Percentiles rank a stretch among this genome's conserved stretches.
Conservation (phyloP, 2,888 invertebrate species). For the Lasioglossum leucozonium region DNA sequence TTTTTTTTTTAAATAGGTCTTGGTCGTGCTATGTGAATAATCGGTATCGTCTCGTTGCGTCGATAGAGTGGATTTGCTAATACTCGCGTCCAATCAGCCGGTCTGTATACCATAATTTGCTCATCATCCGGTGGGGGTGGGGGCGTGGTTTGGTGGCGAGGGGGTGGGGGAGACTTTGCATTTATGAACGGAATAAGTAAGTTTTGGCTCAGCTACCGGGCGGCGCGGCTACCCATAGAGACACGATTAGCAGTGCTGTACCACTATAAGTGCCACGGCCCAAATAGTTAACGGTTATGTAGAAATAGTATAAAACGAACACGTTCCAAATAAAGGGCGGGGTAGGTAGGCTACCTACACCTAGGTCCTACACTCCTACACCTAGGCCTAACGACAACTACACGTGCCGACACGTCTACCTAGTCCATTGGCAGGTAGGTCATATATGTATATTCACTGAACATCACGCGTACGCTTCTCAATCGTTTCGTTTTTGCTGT, state of each 20-base stretch:
- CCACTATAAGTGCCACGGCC: constrained; percentile 81
- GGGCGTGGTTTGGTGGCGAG: constrained; percentile 48
- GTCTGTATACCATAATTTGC: constrained; percentile 39
- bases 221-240: constrained; percentile 80
- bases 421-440: constrained; percentile 67
- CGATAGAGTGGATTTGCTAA: constrained; percentile 40
- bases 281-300: constrained; percentile 62
- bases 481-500: constrained; percentile 21
- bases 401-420: constrained; percentile 81
- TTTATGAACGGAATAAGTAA: constrained; percentile 66
- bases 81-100: constrained; percentile 25
- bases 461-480: constrained; percentile 38
- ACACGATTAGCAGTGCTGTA: constrained; percentile 83
- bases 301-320: constrained; percentile 63
- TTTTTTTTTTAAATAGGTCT: constrained; percentile 20
- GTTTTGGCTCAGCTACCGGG: constrained; percentile 78
- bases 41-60: constrained; percentile 51
- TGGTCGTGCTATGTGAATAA: constrained; percentile 26
- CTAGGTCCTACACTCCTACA: constrained; percentile 81
- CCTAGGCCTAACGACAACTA: constrained; percentile 79
- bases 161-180: constrained; percentile 60
- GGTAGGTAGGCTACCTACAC: constrained; percentile 80
- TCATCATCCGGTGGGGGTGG: constrained; percentile 51
- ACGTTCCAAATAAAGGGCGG: constrained; percentile 76
- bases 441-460: constrained; percentile 49